These are phyloP conservation scores for Tipula lateralis DNA, from an alignment of 2,888 invertebrate genomes.

Conservation along the genomic window DNA sequence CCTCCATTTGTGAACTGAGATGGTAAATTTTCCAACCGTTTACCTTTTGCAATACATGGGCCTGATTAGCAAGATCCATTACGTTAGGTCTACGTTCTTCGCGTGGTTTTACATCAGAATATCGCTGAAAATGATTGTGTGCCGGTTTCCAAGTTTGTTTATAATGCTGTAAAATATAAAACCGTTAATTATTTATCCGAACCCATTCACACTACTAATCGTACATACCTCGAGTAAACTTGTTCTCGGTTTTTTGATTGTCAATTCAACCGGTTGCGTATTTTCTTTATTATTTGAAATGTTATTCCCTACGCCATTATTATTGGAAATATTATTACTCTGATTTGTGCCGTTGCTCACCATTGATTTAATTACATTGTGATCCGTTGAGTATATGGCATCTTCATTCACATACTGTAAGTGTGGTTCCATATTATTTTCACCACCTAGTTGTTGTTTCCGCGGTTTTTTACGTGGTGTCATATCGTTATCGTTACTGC, in stretches of 20 bases:
- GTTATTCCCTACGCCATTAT: slow-evolving; percentile 3
- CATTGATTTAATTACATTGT: slow-evolving; percentile 21
- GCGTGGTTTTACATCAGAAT: slow-evolving; percentile 79
- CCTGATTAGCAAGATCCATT: slow-evolving; percentile 84
- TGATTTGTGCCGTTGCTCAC: not conserved
- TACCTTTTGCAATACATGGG: slow-evolving; percentile 77
- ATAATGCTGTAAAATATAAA: slow-evolving; percentile 51
- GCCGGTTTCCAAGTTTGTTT: slow-evolving; percentile 66
- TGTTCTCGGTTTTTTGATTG: slow-evolving; percentile 46
- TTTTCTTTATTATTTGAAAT: slow-evolving; percentile 45
- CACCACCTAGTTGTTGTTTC: slow-evolving; percentile 64
- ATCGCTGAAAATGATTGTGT: slow-evolving; percentile 67
- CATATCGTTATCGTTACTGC: slow-evolving; percentile 49
- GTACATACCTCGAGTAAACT: slow-evolving; percentile 44
- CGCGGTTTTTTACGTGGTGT: slow-evolving; percentile 86
- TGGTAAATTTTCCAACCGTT: slow-evolving; percentile 95
- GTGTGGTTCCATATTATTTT: slow-evolving; percentile 12
- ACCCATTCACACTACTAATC: too few species aligned
- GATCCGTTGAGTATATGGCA: not conserved
- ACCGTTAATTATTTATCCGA: not conserved
- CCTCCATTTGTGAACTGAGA: slow-evolving; percentile 87
- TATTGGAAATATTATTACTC: slow-evolving; percentile 21
- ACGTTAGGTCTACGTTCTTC: slow-evolving; percentile 82
- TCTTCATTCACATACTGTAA: not conserved
- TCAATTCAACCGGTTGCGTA: slow-evolving; percentile 45